Percentiles rank a stretch among this genome's conserved stretches.
phyloP scores from a whole-genome alignment of 2,113 vertebrate species.

The Elephantulus edwardii region DNA sequence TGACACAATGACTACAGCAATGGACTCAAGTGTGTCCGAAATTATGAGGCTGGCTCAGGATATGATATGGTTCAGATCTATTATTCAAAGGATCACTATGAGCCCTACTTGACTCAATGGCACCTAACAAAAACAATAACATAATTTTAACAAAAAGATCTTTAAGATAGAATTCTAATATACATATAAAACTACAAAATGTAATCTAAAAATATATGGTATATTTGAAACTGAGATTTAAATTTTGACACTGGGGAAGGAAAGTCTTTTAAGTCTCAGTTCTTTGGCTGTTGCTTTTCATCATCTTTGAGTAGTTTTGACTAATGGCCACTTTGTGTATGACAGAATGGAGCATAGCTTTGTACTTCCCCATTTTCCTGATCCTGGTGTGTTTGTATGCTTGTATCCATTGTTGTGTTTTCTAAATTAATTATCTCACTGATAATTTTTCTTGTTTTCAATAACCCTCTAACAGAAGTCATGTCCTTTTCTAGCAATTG shows the following conservation, averaged over 20 bases:
- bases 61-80: no score
- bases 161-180: not conserved
- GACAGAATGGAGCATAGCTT: not conserved
- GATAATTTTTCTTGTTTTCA: not conserved
- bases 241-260: conserved; percentile 2
- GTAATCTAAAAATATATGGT: conserved; percentile 30
- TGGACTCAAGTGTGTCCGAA: no score
- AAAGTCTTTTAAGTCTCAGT: not conserved
- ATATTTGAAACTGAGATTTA: conserved; percentile 3
- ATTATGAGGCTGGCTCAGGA: no score
- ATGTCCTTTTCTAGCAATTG: not conserved
- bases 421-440: not conserved
- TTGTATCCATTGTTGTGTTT: not conserved
- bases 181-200: not conserved
- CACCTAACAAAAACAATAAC: no score
- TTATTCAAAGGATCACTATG: no score
- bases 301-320: no score
- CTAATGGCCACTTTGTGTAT: no score
- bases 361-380: not conserved
- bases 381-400: not conserved
- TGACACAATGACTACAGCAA: no score
- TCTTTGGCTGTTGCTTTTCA: not conserved
- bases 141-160: conserved; percentile 22
- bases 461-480: not conserved
- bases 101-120: no score